Base-by-base conservation (phyloP, 2,113 vertebrate genomes). In the Amblyornis subalaris region DNA sequence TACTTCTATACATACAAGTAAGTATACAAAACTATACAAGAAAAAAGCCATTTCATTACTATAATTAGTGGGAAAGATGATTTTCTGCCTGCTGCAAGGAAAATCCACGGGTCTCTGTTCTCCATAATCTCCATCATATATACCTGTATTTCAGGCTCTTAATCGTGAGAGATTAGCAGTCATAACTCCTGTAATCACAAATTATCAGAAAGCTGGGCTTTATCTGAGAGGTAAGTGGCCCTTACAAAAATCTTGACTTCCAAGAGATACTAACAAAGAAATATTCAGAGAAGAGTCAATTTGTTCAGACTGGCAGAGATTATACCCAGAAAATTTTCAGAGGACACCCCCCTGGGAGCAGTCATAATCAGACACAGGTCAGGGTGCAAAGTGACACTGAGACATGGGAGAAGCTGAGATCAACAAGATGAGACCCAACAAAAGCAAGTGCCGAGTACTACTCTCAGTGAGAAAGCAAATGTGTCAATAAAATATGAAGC, bases 321-420 rank as follows among this genome's bases (percentile, higher is more conserved):
- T 0, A 6, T 0, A 51, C 6, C 11, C 10, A 47, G 40, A 25
- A 45, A 40, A 31, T 2, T 7, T 67, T 40, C 36, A 44, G 29
- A 51, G 24, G 22, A 29, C 22, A 44, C 12, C 10, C 5, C 6
- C 2, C 0, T 22, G 28, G 44, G 31, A 44, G 11, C 16, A 38
- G 18, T 2, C 31, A 45, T 31, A 31, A 6, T 54, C 45, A 65
- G 20, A 53, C 38, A 47, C 0, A 0, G 15, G 14, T 36, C 1
- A 2, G 44, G 45, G 54, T 42, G 20, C 55, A 74, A 74, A 79
- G 69, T 2, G 14, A 20, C 31, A 36, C 13, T 5, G 24, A 50
- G 35, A 44, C 58, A 31, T 0, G 6, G 36, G 38, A 57, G 31
- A 51, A 78, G 31, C n/a, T 12, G 73, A 83, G 14, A 42, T 64